A percentile compares a stretch with the other conserved stretches of the same genome.
phyloP scores from a whole-genome alignment of 2,888 invertebrate species.

The Acleris emargana region DNA sequence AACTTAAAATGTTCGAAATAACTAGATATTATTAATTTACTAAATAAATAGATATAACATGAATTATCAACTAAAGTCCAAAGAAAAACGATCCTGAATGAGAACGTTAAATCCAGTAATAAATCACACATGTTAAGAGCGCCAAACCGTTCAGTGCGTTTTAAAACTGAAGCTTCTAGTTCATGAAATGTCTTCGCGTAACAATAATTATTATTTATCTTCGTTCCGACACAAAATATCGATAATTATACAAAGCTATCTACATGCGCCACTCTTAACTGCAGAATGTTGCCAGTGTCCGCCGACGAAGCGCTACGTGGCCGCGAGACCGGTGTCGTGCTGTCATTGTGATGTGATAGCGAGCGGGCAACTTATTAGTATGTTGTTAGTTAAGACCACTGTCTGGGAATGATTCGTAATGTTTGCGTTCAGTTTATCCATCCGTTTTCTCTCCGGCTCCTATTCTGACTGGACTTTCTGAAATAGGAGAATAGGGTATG shows the following conservation, averaged over 20 bases:
- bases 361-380: constrained; percentile 61
- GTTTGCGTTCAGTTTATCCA: constrained; percentile 69
- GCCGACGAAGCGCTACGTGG: background rate
- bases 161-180: constrained; percentile 58
- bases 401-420: constrained; percentile 79
- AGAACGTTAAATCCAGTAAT: constrained; percentile 59
- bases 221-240: constrained; percentile 79
- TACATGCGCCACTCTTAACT: constrained; percentile 78
- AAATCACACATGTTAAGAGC: constrained; percentile 66
- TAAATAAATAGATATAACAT: constrained; percentile 81
- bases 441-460: constrained; percentile 66
- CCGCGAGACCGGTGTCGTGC: background rate
- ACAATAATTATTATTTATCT: constrained; percentile 47
- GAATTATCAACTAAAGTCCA: constrained; percentile 71
- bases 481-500: constrained; percentile 40
- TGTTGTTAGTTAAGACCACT: constrained; percentile 59
- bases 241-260: constrained; percentile 83
- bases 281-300: constrained; percentile 36
- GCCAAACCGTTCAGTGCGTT: constrained; percentile 64
- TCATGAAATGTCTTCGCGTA: constrained; percentile 41
- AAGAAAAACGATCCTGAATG: constrained; percentile 58
- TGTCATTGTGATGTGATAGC: constrained; percentile 5
- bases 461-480: constrained; percentile 70
- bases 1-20: constrained; percentile 46
- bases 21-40: constrained; percentile 52